phyloP scores from a whole-genome alignment of 2,888 invertebrate species.

The Esperia sulphurella region DNA sequence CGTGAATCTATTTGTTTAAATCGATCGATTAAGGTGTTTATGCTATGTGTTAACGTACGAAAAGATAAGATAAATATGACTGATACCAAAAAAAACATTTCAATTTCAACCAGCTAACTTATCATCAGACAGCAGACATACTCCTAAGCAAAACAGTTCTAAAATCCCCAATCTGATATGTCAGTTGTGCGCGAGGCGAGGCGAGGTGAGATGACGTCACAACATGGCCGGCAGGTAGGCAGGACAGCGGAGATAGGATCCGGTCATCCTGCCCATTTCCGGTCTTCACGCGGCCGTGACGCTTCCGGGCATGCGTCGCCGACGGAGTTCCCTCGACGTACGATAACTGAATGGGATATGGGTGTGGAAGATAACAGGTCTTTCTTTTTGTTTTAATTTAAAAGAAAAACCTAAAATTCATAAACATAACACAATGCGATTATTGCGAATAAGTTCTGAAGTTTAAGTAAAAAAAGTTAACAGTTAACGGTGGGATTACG shows the following conservation, averaged over 20 bases:
- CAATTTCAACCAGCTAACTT: neutral
- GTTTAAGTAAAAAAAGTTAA: too few relatives aligned
- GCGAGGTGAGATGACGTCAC: slow-evolving; percentile 60
- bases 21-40: too few relatives aligned
- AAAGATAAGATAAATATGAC: too few relatives aligned
- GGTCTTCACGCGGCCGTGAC: slow-evolving; percentile 80
- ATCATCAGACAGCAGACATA: neutral
- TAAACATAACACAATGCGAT: too few relatives aligned
- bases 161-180: slow-evolving; percentile 35
- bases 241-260: slow-evolving; percentile 73
- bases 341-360: slow-evolving; percentile 35
- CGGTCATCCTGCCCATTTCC: slow-evolving; percentile 80
- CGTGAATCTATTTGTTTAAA: too few relatives aligned
- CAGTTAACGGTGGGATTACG: too few relatives aligned
- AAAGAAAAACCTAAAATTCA: too few relatives aligned
- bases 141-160: slow-evolving; percentile 21
- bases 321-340: slow-evolving; percentile 50
- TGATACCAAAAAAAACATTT: neutral
- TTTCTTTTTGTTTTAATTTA: too few relatives aligned
- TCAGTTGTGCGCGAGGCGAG: slow-evolving; percentile 17
- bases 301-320: slow-evolving; percentile 77
- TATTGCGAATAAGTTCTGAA: too few relatives aligned
- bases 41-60: too few relatives aligned
- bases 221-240: slow-evolving; percentile 70
- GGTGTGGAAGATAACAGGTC: neutral